Conservation (phyloP, 2,888 invertebrate species). For the Mycalesis mineus region DNA sequence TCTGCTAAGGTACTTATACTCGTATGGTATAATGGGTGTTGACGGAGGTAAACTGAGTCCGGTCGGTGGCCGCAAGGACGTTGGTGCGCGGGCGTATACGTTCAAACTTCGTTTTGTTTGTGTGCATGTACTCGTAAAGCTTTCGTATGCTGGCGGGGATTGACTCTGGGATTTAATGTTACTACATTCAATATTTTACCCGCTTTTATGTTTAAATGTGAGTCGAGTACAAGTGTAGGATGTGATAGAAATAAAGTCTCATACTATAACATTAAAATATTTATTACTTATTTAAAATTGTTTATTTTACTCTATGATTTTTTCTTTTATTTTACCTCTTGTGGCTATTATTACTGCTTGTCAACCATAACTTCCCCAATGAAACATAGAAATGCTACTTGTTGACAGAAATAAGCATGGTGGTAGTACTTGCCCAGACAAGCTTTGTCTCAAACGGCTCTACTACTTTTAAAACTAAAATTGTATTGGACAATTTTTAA, state of each 20-base stretch:
- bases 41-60: constrained; percentile 34
- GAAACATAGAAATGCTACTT: no score
- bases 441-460: no score
- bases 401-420: no score
- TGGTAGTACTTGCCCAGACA: no score
- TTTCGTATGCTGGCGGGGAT: constrained; percentile 42
- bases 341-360: no score
- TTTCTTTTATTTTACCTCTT: no score
- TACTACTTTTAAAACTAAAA: no score
- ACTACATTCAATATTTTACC: constrained; percentile 27
- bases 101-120: constrained; percentile 30
- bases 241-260: not conserved
- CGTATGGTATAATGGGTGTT: constrained; percentile 22
- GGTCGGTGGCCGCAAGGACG: constrained; percentile 77
- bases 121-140: constrained; percentile 33
- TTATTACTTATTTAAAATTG: no score
- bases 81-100: constrained; percentile 71
- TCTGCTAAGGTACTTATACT: constrained; percentile 27
- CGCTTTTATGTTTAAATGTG: not conserved
- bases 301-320: no score
- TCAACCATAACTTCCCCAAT: no score
- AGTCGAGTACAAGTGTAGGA: not conserved
- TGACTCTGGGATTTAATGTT: constrained; percentile 44
- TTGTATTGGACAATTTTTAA: no score
- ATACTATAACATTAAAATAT: no score